Base-by-base conservation (phyloP, 2,113 vertebrate genomes). In the Cynoglossus semilaevis region DNA sequence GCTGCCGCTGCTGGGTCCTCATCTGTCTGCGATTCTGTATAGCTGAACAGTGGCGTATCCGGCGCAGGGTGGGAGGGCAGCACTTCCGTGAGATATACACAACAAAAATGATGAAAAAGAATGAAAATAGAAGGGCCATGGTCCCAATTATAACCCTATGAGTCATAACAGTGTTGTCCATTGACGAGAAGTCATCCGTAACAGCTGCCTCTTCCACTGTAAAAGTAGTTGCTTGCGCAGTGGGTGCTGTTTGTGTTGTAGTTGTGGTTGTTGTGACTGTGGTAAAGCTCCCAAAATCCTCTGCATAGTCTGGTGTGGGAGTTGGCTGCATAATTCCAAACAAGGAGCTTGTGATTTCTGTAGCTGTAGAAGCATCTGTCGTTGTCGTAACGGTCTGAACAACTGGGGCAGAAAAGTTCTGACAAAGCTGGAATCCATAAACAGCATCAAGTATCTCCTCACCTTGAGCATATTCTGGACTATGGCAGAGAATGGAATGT, bases 51-150 rank as follows among this genome's bases (percentile, higher is more conserved):
- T 98, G 96, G 81, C 95, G 94, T 89, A 98, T 98, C 89, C 95
- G 93, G 82, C 94, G 92, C 83, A 98, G 77, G 79, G 96, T 97
- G 63, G 96, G 96, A 82, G 95, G 96, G 92, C 96, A 98, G 91
- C 96, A 98, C 91, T 94, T 98, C 87, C 96, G 93, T 88, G 96
- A 98, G 89, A 98, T 94, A 88, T 95, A 98, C 86, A 97, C 95
- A 93, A 97, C 92, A 86, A 98, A 96, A 94, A 98, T 95, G 85
- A 98, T 96, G 94, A 98, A 94, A 93, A 98, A 97, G 92, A 98
- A 98, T 83, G 94, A 96, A 94, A 98, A 97, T 77, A 98, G 91
- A 88, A 98, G 94, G 90, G 94, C 94, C 95, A 98, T 97, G 89
- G 96, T 98, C 90, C 96, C 96, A 70, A 96, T 96, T 88, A 98